These are phyloP conservation scores for Oceanodroma leucorhoa DNA, from an alignment of 2,797 vertebrate species.

Conservation along the genomic window DNA sequence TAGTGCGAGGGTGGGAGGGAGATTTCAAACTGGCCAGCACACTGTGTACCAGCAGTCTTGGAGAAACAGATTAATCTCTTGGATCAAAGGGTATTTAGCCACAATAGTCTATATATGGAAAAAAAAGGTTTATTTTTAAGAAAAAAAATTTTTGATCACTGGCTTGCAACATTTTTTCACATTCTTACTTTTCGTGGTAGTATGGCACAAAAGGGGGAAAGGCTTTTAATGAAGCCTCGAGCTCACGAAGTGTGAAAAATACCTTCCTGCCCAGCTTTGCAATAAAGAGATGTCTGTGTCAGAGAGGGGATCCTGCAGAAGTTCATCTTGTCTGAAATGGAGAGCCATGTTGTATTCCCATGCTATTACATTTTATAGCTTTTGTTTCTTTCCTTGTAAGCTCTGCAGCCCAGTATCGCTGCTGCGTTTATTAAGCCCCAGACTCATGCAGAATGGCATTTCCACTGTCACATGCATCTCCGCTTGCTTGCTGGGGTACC, in stretches of 20 bases:
- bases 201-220: neutral
- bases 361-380: neutral
- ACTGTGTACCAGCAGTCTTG: neutral
- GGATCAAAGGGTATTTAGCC: neutral
- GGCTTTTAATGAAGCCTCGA: neutral
- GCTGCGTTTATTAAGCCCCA: neutral
- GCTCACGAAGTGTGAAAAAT: neutral
- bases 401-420: neutral
- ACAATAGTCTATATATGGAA: neutral
- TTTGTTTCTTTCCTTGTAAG: neutral
- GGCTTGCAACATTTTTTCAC: neutral
- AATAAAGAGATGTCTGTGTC: neutral
- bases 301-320: neutral
- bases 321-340: neutral
- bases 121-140: neutral
- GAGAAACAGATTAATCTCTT: neutral
- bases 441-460: neutral
- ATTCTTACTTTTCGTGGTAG: neutral
- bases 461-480: neutral
- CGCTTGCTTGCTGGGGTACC: neutral
- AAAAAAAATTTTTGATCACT: neutral
- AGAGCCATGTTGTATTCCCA: neutral
- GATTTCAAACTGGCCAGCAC: neutral
- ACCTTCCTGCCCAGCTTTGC: neutral
- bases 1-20: neutral